Conservation (phyloP, 1,140 invertebrate genomes). For the Apis laboriosa region DNA sequence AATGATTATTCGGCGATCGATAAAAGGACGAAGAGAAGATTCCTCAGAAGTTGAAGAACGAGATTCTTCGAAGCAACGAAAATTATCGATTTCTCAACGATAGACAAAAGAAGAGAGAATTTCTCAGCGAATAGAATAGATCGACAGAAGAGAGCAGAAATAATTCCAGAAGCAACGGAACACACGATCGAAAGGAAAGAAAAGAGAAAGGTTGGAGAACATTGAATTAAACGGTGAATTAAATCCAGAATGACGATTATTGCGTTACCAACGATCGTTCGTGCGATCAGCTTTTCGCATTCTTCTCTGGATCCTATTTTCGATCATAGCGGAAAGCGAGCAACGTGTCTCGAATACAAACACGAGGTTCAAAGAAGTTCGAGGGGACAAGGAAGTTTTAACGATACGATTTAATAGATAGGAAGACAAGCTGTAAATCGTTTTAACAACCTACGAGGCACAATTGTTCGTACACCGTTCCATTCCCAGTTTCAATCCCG, state of each 20-base stretch:
- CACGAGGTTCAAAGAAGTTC: not conserved
- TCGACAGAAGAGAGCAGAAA: not conserved
- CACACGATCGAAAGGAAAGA: not conserved
- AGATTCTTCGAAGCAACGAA: too few species aligned
- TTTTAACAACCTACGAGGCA: constrained; percentile 51
- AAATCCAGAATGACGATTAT: not conserved
- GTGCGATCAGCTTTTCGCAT: not conserved
- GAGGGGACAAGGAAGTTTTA: constrained; percentile 48
- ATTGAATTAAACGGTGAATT: not conserved
- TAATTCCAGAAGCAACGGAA: too few species aligned
- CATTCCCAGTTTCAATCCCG: not conserved
- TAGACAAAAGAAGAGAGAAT: too few species aligned
- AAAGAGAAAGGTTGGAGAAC: not conserved
- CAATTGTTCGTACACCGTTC: constrained; percentile 25
- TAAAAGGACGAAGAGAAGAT: not conserved
- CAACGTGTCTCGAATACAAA: not conserved
- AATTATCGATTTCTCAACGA: too few species aligned
- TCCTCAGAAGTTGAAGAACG: too few species aligned
- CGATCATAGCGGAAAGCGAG: not conserved
- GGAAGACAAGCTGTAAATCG: constrained; percentile 41
- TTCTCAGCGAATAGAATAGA: not conserved
- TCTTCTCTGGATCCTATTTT: not conserved
- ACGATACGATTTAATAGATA: constrained; percentile 50
- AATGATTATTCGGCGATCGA: too few species aligned
- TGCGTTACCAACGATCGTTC: not conserved